Evolutionary conservation across 2,113 vertebrate species (phyloP).

Genomic region (Daphoenositta chrysoptera): DNA sequence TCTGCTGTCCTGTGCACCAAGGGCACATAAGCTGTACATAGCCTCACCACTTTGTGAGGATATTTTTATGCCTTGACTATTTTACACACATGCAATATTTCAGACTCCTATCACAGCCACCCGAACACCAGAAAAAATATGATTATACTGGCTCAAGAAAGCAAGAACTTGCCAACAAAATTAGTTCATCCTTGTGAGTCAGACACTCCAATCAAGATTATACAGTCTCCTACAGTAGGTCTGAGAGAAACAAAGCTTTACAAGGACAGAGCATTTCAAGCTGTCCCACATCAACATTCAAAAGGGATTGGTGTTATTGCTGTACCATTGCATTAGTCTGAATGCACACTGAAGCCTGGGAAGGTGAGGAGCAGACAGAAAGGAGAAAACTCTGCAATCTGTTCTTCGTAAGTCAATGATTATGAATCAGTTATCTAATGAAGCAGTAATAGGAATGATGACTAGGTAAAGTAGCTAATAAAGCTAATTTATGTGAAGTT

Average conservation of each 20-base stretch:
- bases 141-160: conserved; percentile 3
- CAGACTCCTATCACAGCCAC: neutral
- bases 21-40: neutral
- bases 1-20: neutral
- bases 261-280: conserved; percentile 9
- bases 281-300: neutral
- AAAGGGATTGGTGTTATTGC: neutral
- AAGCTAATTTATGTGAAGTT: conserved; percentile 55
- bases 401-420: conserved; percentile 42
- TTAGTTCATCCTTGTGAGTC: conserved; percentile 49
- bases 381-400: conserved; percentile 21
- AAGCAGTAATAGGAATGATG: conserved; percentile 64
- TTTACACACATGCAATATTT: conserved; percentile 21
- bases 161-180: conserved; percentile 29
- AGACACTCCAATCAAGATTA: conserved; percentile 34
- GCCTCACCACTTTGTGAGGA: neutral
- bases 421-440: conserved; percentile 55
- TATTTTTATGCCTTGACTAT: neutral
- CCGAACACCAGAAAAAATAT: neutral
- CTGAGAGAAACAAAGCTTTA: neutral
- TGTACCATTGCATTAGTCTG: neutral
- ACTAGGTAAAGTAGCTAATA: conserved; percentile 60
- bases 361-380: neutral
- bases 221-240: neutral
- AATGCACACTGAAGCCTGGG: neutral